Evolutionary conservation across 2,113 vertebrate genomes (phyloP), one percentile per base, ranked within the genome.

Genomic region (Rynchops niger): DNA sequence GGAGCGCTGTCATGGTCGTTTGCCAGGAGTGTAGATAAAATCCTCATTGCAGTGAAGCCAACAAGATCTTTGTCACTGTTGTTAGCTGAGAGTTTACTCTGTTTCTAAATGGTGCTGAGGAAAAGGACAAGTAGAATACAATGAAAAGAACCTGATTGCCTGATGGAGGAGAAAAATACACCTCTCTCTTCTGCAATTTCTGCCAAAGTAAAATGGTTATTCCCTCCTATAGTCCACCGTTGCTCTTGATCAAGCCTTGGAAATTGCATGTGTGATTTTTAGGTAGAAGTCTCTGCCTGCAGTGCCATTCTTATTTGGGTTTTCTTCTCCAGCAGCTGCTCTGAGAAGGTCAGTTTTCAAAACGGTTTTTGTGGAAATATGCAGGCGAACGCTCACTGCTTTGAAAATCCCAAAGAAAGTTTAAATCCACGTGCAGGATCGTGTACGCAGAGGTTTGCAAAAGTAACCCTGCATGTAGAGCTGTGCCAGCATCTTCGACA

Each of bases 1-100:
- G 15, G 14, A 80, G 15, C 36, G 9, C 18, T 72, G 52, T 20
- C 19, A 2, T 7, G 12, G 59, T 56, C 0, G 0, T 45, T 76
- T 62, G 34, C 26, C 30, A 49, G 36, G 5, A 47, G 26, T 2
- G 3, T 5, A 38, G 40, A 42, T 34, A 38, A 80, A 86, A 93
- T 69, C n/a, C 5, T 88, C 42, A 38, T 26, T 5, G 2, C 21
- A 26, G 18, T 49, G 83, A 72, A 77, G 43, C 40, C 72, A 86
- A 27, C 8, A 47, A 61, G 62, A 40, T 53, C 43, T 76, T 90
- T 67, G 14, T 63, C 13, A 10, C 20, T 61, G 9, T 26, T 16
- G 2, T 69, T 53, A 77, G 21, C 42, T 61, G 49, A 58, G 43
- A 40, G 15, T 86, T 86, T 6, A 0, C 19, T 82, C 21, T 18